Evolutionary conservation across 2,797 vertebrate species (phyloP).

Genomic region (Diglossa cyanea): DNA sequence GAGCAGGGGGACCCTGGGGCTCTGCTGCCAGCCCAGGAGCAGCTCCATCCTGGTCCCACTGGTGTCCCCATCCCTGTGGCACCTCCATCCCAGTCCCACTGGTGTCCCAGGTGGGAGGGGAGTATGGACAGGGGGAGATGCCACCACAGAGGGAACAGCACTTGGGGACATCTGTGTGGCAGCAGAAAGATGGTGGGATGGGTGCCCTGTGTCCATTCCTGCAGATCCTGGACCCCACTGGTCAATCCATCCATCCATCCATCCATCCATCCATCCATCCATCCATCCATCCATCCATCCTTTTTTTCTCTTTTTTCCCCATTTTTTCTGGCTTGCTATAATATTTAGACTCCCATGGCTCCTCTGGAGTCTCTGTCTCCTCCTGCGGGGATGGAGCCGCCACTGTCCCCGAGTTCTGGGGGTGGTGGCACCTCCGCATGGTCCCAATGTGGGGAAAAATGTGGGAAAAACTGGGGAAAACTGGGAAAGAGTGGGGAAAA

Average conservation of each 20-base stretch:
- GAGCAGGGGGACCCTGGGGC: background rate
- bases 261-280: too few species aligned
- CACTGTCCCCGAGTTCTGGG: background rate
- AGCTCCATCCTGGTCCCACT: background rate
- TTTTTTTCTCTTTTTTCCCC: background rate
- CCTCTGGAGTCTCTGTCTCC: background rate
- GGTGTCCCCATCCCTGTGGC: background rate
- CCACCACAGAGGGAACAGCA: background rate
- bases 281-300: too few species aligned
- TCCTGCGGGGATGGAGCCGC: background rate
- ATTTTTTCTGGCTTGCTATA: background rate
- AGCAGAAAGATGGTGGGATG: background rate
- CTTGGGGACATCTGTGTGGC: background rate
- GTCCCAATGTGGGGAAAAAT: background rate
- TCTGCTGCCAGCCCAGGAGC: background rate
- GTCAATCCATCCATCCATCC: background rate
- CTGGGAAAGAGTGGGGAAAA: too few species aligned
- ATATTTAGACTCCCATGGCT: background rate
- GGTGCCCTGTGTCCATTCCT: too few species aligned
- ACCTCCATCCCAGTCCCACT: background rate
- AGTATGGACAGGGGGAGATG: fast-evolving
- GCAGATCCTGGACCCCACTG: fast-evolving
- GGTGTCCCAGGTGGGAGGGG: background rate
- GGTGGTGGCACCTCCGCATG: background rate
- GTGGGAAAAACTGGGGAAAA: background rate